phyloP scores from a whole-genome alignment of 1,140 invertebrate genomes.

The Hyposmocoma kahamanoa region DNA sequence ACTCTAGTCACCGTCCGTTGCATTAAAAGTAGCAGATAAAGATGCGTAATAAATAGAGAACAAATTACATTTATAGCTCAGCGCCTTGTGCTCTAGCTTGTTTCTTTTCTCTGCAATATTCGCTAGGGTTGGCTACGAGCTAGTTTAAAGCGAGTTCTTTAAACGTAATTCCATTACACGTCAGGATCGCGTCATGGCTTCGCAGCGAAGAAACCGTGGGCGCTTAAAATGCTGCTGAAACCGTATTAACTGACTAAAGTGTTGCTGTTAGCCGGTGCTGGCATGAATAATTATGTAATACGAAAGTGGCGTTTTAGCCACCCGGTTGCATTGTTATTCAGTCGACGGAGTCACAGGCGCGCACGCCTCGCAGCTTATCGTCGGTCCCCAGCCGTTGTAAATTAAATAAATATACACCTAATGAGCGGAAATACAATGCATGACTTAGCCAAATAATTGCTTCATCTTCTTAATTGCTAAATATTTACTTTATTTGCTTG shows the following conservation, averaged over 20 bases:
- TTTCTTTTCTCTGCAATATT: slow-evolving; percentile 11
- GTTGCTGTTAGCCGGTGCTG: background rate
- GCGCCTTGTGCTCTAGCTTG: slow-evolving; percentile 12
- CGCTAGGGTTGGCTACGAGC: slow-evolving; percentile 22
- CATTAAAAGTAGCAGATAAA: too few relatives aligned
- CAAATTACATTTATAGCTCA: background rate
- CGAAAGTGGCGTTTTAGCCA: slow-evolving; percentile 48
- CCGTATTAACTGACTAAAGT: background rate
- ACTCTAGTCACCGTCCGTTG: too few relatives aligned
- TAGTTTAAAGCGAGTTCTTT: slow-evolving; percentile 27
- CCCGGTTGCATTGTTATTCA: slow-evolving; percentile 66
- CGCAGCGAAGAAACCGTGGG: background rate
- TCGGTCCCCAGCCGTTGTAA: slow-evolving; percentile 62
- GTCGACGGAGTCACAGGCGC: slow-evolving; percentile 50
- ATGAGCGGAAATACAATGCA: slow-evolving; percentile 70
- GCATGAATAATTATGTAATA: slow-evolving; percentile 14
- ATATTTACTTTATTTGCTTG: slow-evolving; percentile 17
- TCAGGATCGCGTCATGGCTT: slow-evolving; percentile 24
- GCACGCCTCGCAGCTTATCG: slow-evolving; percentile 67
- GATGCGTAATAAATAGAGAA: background rate
- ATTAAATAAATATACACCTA: slow-evolving; percentile 72
- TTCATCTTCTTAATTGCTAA: slow-evolving; percentile 41
- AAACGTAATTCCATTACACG: slow-evolving; percentile 38
- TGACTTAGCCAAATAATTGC: slow-evolving; percentile 59
- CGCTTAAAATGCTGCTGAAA: slow-evolving; percentile 28